phyloP scores from a whole-genome alignment of 1,140 invertebrate species.

The Zaprionus davidi region DNA sequence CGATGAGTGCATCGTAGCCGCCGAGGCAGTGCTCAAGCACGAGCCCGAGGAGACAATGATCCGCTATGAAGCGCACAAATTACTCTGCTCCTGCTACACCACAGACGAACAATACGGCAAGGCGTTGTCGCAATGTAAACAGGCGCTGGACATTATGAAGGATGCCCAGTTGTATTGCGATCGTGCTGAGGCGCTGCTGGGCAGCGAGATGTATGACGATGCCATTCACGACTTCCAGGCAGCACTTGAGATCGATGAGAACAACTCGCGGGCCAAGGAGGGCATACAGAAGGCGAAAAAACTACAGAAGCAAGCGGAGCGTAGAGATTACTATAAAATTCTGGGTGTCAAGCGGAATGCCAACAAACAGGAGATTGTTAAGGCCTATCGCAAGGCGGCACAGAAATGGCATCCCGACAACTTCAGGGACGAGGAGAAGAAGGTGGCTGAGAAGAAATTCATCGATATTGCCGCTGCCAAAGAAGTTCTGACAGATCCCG shows the following conservation, averaged over 20 bases:
- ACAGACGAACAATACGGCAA: constrained; percentile 88
- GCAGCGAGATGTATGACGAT: constrained; percentile 96
- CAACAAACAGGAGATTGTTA: constrained; percentile 96
- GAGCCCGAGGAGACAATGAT: constrained; percentile 91
- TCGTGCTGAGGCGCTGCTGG: constrained; percentile 95
- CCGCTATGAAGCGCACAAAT: constrained; percentile 89
- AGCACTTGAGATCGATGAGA: constrained; percentile 93
- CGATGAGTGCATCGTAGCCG: constrained; percentile 90
- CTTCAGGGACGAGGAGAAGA: constrained; percentile 96
- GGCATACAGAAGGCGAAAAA: constrained; percentile 96
- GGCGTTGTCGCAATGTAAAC: constrained; percentile 91
- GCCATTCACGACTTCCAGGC: constrained; percentile 94
- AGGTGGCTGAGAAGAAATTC: constrained; percentile 98
- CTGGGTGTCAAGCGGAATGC: constrained; percentile 91
- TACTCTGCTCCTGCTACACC: constrained; percentile 90
- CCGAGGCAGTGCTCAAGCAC: constrained; percentile 87
- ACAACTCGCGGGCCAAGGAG: constrained; percentile 93
- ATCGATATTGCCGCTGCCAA: constrained; percentile 99
- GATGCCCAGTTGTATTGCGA: constrained; percentile 94
- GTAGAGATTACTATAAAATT: constrained; percentile 99
- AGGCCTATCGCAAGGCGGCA: constrained; percentile 98
- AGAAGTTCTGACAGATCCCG: constrained; percentile 94
- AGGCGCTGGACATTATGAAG: constrained; percentile 91
- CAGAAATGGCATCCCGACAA: constrained; percentile 99
- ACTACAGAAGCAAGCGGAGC: constrained; percentile 96